Evolutionary conservation across 2,797 vertebrate genomes (phyloP), one percentile per base, ranked within the genome.

Genomic region (Protonibea diacanthus): DNA sequence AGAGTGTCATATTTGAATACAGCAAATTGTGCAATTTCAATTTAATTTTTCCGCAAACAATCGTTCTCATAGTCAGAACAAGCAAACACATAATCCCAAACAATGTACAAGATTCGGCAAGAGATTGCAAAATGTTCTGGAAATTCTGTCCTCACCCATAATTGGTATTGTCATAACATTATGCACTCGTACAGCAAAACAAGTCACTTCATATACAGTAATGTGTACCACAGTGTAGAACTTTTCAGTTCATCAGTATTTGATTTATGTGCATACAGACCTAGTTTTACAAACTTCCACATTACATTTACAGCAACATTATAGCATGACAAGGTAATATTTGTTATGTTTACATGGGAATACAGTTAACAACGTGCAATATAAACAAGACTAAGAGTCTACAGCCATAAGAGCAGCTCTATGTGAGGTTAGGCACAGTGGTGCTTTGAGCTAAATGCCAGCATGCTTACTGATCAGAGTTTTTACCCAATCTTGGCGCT

Each of bases 31-130:
- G 45, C 8, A 53, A 52, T 56, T 25, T 47, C 0, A 68, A 56
- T 64, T 69, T 73, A 53, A 56, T 49, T 47, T 44, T 33, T 44
- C 13, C 15, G 5, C n/a, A 65, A 53, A 71, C 56, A 76, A 71
- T 21, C 55, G 57, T 3, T 20, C 5, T 57, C 10, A 49, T 51
- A 27, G 11, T 55, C 25, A 48, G 21, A 68, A 40, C 17, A 58
- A 15, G 20, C 12, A 21, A 6, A 18, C 20, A 29, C 17, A 10
- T 45, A 51, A 25, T 2, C 8, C 64, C 44, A 49, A 49, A 61
- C 55, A 51, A 49, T 75, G 67, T 72, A 20, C 14, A 40, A 4
- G 8, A 6, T 18, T 55, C 63, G 21, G 47, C 6, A 27, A 44
- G 6, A 67, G 25, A 70, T 58, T 70, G 48, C 29, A 61, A 61